Percentiles rank a stretch among this genome's conserved stretches.
Evolutionary conservation across 2,113 vertebrate genomes (phyloP).

Genomic region (Semnornis frantzii): DNA sequence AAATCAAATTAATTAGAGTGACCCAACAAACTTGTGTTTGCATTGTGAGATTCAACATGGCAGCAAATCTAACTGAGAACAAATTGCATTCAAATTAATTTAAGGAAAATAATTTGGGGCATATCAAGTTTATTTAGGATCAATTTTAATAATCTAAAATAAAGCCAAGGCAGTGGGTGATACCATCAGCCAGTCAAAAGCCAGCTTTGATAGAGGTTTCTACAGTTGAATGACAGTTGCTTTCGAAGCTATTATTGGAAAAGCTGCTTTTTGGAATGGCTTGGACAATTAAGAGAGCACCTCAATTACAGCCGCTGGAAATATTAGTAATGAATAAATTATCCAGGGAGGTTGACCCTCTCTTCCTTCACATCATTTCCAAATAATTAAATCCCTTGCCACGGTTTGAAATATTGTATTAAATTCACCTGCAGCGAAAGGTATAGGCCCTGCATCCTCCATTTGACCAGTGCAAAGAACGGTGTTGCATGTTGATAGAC

Average conservation of each 20-base stretch:
- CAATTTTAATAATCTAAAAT: conserved; percentile 77
- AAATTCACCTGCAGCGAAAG: background rate
- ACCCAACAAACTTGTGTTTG: conserved; percentile 63
- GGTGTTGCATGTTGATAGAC: accelerated
- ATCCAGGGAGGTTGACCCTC: background rate
- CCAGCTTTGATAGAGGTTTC: conserved; percentile 39
- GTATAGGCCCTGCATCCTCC: background rate
- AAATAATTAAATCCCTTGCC: conserved; percentile 39
- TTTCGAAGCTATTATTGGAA: conserved; percentile 22
- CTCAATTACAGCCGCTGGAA: conserved; percentile 52
- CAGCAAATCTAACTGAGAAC: conserved; percentile 51
- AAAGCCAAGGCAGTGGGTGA: conserved; percentile 53
- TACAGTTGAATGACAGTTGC: conserved; percentile 54
- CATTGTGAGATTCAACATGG: conserved; percentile 35
- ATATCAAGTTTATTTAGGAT: conserved; percentile 78
- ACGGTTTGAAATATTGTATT: background rate
- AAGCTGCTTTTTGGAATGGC: conserved; percentile 32
- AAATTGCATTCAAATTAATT: conserved; percentile 72
- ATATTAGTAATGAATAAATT: conserved; percentile 66
- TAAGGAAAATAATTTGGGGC: conserved; percentile 64
- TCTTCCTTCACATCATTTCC: conserved; percentile 18
- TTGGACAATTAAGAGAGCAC: conserved; percentile 51
- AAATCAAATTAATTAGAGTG: conserved; percentile 74
- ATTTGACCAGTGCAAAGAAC: too few species aligned
- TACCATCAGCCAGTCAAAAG: conserved; percentile 60